A percentile compares a stretch with the other conserved stretches of the same genome.
phyloP scores from a whole-genome alignment of 2,888 invertebrate genomes.

The Epistrophe eligans region DNA sequence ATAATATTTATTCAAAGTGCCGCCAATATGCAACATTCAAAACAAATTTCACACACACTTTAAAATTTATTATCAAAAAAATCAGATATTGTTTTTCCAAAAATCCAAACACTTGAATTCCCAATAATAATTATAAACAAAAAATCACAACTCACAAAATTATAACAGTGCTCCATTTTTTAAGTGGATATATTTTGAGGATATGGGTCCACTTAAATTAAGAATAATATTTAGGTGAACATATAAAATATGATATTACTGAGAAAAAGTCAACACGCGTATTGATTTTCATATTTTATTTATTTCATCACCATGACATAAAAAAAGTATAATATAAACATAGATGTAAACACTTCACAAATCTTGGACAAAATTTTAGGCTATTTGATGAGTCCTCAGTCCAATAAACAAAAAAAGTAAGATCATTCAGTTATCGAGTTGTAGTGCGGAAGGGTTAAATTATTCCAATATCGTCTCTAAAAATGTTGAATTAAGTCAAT shows the following conservation, averaged over 20 bases:
- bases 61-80: neutral
- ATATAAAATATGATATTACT: no score
- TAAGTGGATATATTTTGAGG: neutral
- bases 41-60: neutral
- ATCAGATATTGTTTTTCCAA: no score
- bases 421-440: neutral
- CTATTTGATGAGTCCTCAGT: neutral
- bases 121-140: no score
- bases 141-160: neutral
- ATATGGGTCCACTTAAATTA: neutral
- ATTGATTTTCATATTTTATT: conserved; percentile 2
- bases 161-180: neutral
- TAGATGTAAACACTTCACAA: neutral
- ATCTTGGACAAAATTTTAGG: neutral
- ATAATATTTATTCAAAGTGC: no score
- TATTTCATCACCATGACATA: neutral
- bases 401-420: neutral
- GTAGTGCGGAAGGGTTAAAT: no score
- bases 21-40: no score
- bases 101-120: neutral
- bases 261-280: neutral
- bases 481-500: no score
- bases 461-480: no score
- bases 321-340: neutral
- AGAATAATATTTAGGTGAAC: neutral